Percentiles rank a stretch among this genome's conserved stretches.
Conservation (phyloP, 2,113 vertebrate genomes). For the Larimichthys polyactis region DNA sequence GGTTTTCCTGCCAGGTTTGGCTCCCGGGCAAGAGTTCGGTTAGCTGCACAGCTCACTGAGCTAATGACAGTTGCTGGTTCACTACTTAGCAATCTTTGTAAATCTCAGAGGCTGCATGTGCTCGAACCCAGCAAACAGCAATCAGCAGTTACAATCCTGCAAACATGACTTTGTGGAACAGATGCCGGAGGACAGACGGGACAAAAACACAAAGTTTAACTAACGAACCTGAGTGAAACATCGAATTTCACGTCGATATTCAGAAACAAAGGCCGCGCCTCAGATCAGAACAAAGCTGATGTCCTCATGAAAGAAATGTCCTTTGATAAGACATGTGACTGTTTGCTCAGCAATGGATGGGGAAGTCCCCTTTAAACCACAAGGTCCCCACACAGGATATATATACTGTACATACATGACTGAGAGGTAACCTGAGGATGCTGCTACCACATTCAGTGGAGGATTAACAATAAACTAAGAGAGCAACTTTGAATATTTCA, state of each 20-base stretch:
- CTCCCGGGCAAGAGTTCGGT: too few relatives aligned
- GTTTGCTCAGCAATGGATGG: not conserved
- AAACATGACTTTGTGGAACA: too few relatives aligned
- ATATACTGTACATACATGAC: not conserved
- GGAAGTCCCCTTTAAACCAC: conserved; percentile 4
- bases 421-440: not conserved
- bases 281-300: conserved; percentile 7
- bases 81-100: too few relatives aligned
- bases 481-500: not conserved
- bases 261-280: not conserved
- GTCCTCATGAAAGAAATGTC: conserved; percentile 1
- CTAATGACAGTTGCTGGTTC: too few relatives aligned
- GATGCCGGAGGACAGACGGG: too few relatives aligned
- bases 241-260: not conserved
- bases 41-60: too few relatives aligned
- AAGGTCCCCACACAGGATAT: not conserved
- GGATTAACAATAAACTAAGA: too few relatives aligned
- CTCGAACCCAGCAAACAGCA: too few relatives aligned
- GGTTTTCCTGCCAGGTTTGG: too few relatives aligned
- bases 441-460: not conserved
- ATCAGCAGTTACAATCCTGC: too few relatives aligned
- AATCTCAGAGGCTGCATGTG: too few relatives aligned
- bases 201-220: too few relatives aligned
- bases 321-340: conserved; percentile 10
- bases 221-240: not conserved